Base-by-base conservation (phyloP, 2,888 invertebrate species). In the Torymus texanus region DNA sequence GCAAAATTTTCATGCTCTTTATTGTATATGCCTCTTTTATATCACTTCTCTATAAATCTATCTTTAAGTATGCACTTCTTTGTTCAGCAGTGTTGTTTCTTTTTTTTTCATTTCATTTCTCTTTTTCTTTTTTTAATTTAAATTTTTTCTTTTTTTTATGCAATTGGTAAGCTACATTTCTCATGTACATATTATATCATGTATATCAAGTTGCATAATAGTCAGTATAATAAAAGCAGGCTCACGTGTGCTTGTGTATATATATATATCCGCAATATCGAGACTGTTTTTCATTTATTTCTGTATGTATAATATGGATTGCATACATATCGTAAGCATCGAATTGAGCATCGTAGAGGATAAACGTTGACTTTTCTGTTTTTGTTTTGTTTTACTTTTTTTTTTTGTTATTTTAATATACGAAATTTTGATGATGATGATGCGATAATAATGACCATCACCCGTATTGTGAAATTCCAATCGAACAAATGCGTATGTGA, bases 1-100 rank as follows among this genome's bases (percentile, higher is more conserved):
- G 91, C 81, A 82, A 83, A 85, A 83, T 81, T 81, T 82, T 78
- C 81, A 83, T 83, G 83, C 78, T 80, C 75, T 75, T 77, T 81
- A 75, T 41, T 72, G 79, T 79, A 76, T 76, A n/a, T 70, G 62
- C 75, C 67, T 12, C 67, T 29, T 68, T 41, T 68, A n/a, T 21
- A 75, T 71, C 68, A 66, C 41, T 41, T 41, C 41, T 41, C 41
- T 41, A 41, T 41, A 24, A 24, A 66, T 67, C 68, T 72, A 74
- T 75, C 55, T n/a, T 73, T 70, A 67, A 75, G 72, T 41, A 41
- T 41, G n/a, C 75, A 68, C 58, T 65, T 72, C 16, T 65, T 66
- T 77, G 24, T 41, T 72, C 70, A 68, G 67, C 73, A 67, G 50
- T 67, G 58, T 13, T 72, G 12, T 13, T 5, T 50, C n/a, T 62